Base-by-base conservation (phyloP, 2,113 vertebrate genomes). In the Odontophorus gujanensis region DNA sequence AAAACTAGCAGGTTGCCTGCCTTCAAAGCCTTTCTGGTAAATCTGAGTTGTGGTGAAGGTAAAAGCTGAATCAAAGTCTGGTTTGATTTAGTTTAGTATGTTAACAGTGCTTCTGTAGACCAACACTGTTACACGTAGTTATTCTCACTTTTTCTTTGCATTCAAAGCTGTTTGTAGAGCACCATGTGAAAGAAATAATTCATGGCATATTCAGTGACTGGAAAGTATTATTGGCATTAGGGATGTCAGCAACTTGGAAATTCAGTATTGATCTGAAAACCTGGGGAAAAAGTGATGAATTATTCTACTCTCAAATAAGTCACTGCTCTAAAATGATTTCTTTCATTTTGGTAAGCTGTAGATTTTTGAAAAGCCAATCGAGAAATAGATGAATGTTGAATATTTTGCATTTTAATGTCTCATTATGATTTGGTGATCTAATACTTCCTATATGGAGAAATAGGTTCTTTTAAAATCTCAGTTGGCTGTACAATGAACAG, bases 391-490 rank as follows among this genome's bases (percentile, higher is more conserved):
- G 22, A 11, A 63, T 42, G 9, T 8, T 36, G 7, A 58, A 32
- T 57, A 36, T 38, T 77, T 47, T 84, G 11, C 51, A 42, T 88
- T 87, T 83, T 82, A 34, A 92, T 76, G 26, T 78, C 7, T 72
- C 69, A 18, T 51, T 66, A 26, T 66, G 7, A 34, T 59, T 87
- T 93, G 17, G 43, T 14, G 3, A 38, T 77, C 81, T 83, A 85
- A 43, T 81, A 25, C 5, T 80, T 78, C 36, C 19, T 13, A 36
- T 0, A 0, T 43, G 30, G 25, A 78, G 4, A 26, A 40, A 74
- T 28, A 48, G 13, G 16, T 1, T 2, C 1, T 48, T 76, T 79
- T 78, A 47, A 1, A 89, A 82, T 61, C 38, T 26, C 62, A 16
- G 6, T 36, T 85, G 47, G 6, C 30, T 63, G 8, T 69, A 74